Evolutionary conservation across 1,140 invertebrate species (phyloP), one percentile per base, ranked within the genome.

Genomic region (Drosophila sp.): DNA sequence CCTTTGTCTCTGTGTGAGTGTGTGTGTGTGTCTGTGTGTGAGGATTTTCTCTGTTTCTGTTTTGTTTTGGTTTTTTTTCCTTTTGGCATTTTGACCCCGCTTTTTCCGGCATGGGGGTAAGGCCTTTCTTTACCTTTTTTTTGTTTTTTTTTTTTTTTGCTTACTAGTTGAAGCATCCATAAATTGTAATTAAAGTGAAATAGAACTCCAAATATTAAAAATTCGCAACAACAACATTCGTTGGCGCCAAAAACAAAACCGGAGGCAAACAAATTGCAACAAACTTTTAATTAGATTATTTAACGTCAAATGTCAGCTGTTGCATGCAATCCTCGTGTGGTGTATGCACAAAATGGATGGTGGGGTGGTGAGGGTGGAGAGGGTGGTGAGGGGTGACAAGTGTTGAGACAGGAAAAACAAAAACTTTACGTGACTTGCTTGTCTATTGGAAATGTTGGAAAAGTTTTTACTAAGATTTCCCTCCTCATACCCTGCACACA

Each of bases 281-380:
- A 87, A 87, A 86, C 71, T 86, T 86, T 86, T 86, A 87, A 86
- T 86, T 86, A 79, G 83, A 87, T 86, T 87, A 87, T 75, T 76
- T 77, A 71, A 73, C 66, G 60, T 57, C 66, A 74, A 76, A 76
- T 67, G 66, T 64, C 72, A 87, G 76, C 82, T 87, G 83, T 86
- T 86, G 76, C 83, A 82, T 85, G 82, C 66, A 62, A 35, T 58
- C 56, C 30, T 60, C 30, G 38, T 66, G 60, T 33, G 65, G 6
- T 10, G 25, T 41, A 11, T 6, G 1, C 6, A 4, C 6, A 23
- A 25, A 33, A 3, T 30, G 1, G 27, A 33, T 10, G 32, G 5
- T 7, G 7, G 10, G n/a, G 10, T 6, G 10, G 2, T 7, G 23
- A 2, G 2, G 6, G 6, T 0, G 27, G 17, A 23, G 2, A 3